Evolutionary conservation across 2,113 vertebrate species (phyloP).

Genomic region (Silurus meridionalis): DNA sequence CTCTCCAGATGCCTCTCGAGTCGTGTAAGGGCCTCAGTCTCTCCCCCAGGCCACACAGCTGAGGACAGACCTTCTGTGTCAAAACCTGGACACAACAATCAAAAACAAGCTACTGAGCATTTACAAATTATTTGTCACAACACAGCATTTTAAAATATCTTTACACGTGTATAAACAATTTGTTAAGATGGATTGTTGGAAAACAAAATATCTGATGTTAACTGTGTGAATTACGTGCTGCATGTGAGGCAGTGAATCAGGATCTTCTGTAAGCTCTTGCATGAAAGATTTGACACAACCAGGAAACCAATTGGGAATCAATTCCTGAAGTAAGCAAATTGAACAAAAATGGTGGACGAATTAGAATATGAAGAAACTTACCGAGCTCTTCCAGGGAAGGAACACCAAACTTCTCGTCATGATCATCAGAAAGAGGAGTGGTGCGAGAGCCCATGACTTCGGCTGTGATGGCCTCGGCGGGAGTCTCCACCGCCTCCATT

Average conservation of each 20-base stretch:
- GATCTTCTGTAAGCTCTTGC: background rate
- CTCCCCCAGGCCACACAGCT: slow-evolving; percentile 96
- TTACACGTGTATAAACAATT: background rate
- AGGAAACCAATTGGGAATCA: too few relatives aligned
- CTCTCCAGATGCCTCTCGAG: slow-evolving; percentile 94
- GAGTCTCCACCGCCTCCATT: slow-evolving; percentile 89
- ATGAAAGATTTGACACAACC: background rate
- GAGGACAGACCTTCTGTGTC: slow-evolving; percentile 92
- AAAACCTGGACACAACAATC: slow-evolving; percentile 77
- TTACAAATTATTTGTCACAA: background rate
- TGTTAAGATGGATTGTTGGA: background rate
- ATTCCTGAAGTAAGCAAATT: background rate
- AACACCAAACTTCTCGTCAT: slow-evolving; percentile 94
- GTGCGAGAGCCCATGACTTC: slow-evolving; percentile 85
- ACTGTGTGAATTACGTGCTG: background rate
- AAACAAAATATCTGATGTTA: background rate
- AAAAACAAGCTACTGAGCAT: background rate
- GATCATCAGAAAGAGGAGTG: slow-evolving; percentile 90
- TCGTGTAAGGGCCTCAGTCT: slow-evolving; percentile 92
- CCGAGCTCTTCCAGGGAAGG: slow-evolving; percentile 94
- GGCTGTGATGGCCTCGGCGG: slow-evolving; percentile 85
- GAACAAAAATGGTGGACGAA: background rate
- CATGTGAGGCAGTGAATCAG: background rate
- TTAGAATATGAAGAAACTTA: slow-evolving; percentile 59
- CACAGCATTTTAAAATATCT: background rate